Conservation (phyloP, 2,113 vertebrate species). For the Tetrao urogallus region DNA sequence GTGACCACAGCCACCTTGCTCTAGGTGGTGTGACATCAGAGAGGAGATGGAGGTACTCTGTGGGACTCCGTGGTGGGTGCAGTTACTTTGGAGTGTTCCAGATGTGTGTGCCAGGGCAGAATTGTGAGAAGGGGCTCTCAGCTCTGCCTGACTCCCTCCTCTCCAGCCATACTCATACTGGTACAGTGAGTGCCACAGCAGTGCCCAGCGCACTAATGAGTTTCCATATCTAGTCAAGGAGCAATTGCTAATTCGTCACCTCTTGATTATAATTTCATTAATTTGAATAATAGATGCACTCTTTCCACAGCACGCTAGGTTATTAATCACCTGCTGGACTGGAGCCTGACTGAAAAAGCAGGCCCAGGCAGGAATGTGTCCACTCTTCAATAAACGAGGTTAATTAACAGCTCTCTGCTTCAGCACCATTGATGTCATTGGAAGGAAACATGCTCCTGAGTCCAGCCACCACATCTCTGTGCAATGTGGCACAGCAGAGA, state of each 20-base stretch:
- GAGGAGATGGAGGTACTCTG: not conserved
- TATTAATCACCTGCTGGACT: constrained; percentile 78
- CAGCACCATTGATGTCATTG: not conserved
- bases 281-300: constrained; percentile 79
- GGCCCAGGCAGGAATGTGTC: constrained; percentile 56
- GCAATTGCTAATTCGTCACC: constrained; percentile 75
- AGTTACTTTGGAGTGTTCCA: not conserved
- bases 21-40: not conserved
- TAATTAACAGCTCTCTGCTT: constrained; percentile 66
- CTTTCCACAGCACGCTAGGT: constrained; percentile 52
- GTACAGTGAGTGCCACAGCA: not conserved
- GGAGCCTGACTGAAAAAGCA: constrained; percentile 71
- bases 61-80: not conserved
- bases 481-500: fast-evolving
- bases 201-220: constrained; percentile 51
- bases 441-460: not conserved
- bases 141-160: constrained; percentile 1
- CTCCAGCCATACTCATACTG: not conserved
- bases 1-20: not conserved
- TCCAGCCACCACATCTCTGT: not conserved
- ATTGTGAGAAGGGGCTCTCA: not conserved
- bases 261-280: constrained; percentile 80
- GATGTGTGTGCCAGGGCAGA: not conserved
- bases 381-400: constrained; percentile 60
- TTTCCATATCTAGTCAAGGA: constrained; percentile 74